Conservation (phyloP, 1,140 invertebrate species). For the Drosophila arawakana region DNA sequence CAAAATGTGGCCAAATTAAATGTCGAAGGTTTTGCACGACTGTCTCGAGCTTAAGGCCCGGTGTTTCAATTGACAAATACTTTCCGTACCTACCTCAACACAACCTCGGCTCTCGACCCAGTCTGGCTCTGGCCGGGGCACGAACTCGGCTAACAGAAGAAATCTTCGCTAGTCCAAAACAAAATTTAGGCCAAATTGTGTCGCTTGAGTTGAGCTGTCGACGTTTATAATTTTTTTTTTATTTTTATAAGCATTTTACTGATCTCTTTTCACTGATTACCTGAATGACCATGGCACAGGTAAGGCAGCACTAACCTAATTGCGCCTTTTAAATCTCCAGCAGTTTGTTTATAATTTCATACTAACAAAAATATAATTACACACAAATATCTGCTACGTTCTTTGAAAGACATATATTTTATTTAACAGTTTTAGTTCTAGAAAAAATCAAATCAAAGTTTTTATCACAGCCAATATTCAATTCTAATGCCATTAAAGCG, state of each 20-base stretch:
- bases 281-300: conserved; percentile 44
- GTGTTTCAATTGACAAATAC: conserved; percentile 75
- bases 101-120: conserved; percentile 25
- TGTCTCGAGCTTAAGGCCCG: conserved; percentile 46
- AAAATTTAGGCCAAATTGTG: conserved; percentile 74
- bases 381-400: background rate
- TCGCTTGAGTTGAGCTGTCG: conserved; percentile 52
- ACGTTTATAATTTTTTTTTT: conserved; percentile 55
- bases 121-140: conserved; percentile 48
- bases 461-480: conserved; percentile 9
- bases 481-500: conserved; percentile 35
- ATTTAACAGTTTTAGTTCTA: background rate
- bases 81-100: conserved; percentile 52
- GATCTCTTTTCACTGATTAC: conserved; percentile 46
- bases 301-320: conserved; percentile 37
- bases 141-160: conserved; percentile 65
- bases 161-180: conserved; percentile 57
- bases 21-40: conserved; percentile 82
- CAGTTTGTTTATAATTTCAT: conserved; percentile 11
- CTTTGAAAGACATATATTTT: background rate
- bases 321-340: conserved; percentile 28
- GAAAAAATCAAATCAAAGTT: too few relatives aligned
- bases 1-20: conserved; percentile 77
- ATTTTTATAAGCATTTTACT: conserved; percentile 50
- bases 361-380: too few relatives aligned